Percentiles rank a stretch among this genome's conserved stretches.
phyloP scores from a whole-genome alignment of 2,888 invertebrate species.

The Drosophila rubida region DNA sequence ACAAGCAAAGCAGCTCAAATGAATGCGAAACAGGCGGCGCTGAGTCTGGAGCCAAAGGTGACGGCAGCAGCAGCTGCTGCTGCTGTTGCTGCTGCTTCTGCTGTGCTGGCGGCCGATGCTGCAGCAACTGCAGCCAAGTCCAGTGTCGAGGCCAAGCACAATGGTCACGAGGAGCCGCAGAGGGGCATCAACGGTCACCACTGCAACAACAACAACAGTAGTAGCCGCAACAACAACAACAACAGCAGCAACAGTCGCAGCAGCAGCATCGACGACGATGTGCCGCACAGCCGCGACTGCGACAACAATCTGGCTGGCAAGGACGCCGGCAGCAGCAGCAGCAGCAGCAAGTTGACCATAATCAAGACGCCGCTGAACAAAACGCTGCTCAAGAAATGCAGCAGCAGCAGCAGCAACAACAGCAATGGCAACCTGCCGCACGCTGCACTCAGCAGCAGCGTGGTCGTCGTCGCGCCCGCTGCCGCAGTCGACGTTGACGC shows the following conservation, averaged over 20 bases:
- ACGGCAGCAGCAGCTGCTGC: constrained; percentile 49
- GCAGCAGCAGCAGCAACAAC: constrained; percentile 34
- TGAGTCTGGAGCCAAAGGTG: constrained; percentile 65
- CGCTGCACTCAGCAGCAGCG: constrained; percentile 45
- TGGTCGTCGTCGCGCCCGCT: background rate
- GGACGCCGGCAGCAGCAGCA: constrained; percentile 36
- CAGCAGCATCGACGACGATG: constrained; percentile 45
- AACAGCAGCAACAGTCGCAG: constrained; percentile 33
- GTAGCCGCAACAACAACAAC: constrained; percentile 36
- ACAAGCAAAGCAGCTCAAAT: constrained; percentile 38
- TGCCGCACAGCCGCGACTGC: background rate
- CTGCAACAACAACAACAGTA: background rate
- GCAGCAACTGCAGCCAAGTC: constrained; percentile 23
- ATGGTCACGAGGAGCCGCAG: constrained; percentile 61
- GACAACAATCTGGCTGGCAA: constrained; percentile 36
- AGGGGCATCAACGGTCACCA: constrained; percentile 44
- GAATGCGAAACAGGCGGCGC: constrained; percentile 60
- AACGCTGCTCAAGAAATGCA: constrained; percentile 79
- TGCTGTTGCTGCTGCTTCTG: constrained; percentile 34
- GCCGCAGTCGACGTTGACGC: constrained; percentile 5
- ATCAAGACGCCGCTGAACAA: constrained; percentile 80
- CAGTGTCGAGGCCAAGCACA: constrained; percentile 37
- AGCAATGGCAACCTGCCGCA: constrained; percentile 63
- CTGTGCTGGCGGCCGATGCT: constrained; percentile 36
- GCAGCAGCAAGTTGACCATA: constrained; percentile 61